Percentiles rank a stretch among this genome's conserved stretches.
phyloP scores from a whole-genome alignment of 2,888 invertebrate species.

The Villa cingulata region DNA sequence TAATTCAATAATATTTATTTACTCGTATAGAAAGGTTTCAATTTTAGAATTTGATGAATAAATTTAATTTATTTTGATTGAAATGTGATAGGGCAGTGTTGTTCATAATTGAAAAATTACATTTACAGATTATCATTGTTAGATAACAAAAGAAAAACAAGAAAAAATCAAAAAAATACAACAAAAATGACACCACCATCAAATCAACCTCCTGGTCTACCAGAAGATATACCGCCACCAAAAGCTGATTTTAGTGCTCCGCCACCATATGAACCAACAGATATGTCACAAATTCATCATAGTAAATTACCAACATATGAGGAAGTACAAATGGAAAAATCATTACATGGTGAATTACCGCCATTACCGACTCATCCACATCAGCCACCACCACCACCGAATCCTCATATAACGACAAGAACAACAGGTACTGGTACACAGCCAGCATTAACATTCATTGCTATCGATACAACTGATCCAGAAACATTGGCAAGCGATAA shows the following conservation, averaged over 20 bases:
- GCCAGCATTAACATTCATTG: constrained; percentile 56
- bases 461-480: constrained; percentile 56
- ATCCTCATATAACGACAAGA: constrained; percentile 12
- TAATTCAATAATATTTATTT: too few species aligned
- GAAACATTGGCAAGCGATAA: constrained; percentile 63
- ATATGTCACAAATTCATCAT: constrained; percentile 38
- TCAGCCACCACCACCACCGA: constrained; percentile 24
- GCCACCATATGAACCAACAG: constrained; percentile 58
- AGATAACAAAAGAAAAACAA: too few species aligned
- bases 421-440: constrained; percentile 19
- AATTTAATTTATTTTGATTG: too few species aligned
- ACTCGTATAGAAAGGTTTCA: too few species aligned
- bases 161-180: not conserved
- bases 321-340: constrained; percentile 80
- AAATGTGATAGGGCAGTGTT: too few species aligned
- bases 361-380: constrained; percentile 26
- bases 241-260: constrained; percentile 75
- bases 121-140: too few species aligned
- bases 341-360: constrained; percentile 54
- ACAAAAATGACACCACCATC: constrained; percentile 3
- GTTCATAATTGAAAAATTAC: too few species aligned
- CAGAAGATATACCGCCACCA: constrained; percentile 62
- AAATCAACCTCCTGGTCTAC: not conserved
- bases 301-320: constrained; percentile 82
- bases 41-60: too few species aligned